phyloP scores from a whole-genome alignment of 1,140 invertebrate species.

The Trichoplusia ni region DNA sequence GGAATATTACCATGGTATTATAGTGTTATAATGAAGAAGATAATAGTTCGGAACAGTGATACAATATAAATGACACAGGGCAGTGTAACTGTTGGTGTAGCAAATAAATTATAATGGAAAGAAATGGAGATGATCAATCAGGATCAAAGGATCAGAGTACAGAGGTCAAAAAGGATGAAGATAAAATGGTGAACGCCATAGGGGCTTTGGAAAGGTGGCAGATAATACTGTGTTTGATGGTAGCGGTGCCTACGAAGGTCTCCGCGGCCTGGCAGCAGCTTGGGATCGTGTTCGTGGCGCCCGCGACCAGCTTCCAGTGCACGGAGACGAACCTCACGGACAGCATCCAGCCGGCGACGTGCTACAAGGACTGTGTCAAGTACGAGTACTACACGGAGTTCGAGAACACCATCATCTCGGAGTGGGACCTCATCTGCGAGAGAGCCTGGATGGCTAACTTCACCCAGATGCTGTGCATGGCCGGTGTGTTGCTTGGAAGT shows the following conservation, averaged over 20 bases:
- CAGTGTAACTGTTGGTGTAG: background rate
- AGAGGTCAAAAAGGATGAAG: constrained; percentile 13
- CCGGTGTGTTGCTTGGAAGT: constrained; percentile 55
- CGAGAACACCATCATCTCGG: constrained; percentile 36
- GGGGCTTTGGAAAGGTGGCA: constrained; percentile 46
- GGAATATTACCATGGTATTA: no score
- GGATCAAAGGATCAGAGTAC: background rate
- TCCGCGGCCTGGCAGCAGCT: constrained; percentile 32
- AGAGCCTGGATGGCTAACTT: constrained; percentile 83
- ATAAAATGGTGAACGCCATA: constrained; percentile 36
- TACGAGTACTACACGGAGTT: constrained; percentile 40
- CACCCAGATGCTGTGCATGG: constrained; percentile 78
- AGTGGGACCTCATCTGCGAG: constrained; percentile 86
- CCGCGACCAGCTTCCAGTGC: constrained; percentile 34
- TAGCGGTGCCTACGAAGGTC: constrained; percentile 26
- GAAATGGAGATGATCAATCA: background rate
- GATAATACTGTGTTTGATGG: constrained; percentile 19
- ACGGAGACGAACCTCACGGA: constrained; percentile 19
- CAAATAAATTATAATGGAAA: no score
- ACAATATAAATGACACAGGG: no score
- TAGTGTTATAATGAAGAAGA: no score
- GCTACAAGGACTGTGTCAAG: constrained; percentile 37
- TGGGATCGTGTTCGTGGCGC: constrained; percentile 43
- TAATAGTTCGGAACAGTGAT: no score
- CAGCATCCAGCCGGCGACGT: constrained; percentile 24